phyloP scores from a whole-genome alignment of 2,113 vertebrate species.

The Hypomesus transpacificus region DNA sequence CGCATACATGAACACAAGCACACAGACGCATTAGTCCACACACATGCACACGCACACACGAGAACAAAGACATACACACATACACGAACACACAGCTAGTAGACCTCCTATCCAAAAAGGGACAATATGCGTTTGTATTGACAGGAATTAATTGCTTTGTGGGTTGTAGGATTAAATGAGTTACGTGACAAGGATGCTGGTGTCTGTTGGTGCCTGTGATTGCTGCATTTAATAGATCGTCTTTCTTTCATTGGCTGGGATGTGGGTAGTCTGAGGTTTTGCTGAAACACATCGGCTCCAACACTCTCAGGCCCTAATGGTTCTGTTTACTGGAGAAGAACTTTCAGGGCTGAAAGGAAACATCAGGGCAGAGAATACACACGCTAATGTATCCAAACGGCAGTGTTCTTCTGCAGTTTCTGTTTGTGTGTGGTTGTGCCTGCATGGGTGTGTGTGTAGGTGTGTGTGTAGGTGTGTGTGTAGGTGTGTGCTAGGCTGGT shows the following conservation, averaged over 20 bases:
- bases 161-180: constrained; percentile 68
- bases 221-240: constrained; percentile 44
- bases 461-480: neutral
- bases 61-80: constrained; percentile 19
- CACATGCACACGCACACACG: constrained; percentile 19
- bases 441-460: constrained; percentile 22
- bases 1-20: constrained; percentile 5
- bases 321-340: constrained; percentile 45
- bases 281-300: constrained; percentile 34
- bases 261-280: constrained; percentile 38
- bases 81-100: constrained; percentile 10
- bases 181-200: constrained; percentile 63
- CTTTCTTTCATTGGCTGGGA: constrained; percentile 47
- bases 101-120: constrained; percentile 30
- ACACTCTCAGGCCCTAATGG: constrained; percentile 44
- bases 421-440: constrained; percentile 1
- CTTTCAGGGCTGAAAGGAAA: constrained; percentile 9
- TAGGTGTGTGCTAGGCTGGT: constrained; percentile 23
- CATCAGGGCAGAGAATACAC: constrained; percentile 18
- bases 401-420: neutral
- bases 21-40: neutral
- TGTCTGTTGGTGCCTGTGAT: constrained; percentile 51
- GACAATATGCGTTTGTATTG: constrained; percentile 60
- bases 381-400: neutral
- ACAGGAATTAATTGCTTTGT: constrained; percentile 70